Evolutionary conservation across 2,888 invertebrate genomes (phyloP).

Genomic region (Mesoligia furuncula): DNA sequence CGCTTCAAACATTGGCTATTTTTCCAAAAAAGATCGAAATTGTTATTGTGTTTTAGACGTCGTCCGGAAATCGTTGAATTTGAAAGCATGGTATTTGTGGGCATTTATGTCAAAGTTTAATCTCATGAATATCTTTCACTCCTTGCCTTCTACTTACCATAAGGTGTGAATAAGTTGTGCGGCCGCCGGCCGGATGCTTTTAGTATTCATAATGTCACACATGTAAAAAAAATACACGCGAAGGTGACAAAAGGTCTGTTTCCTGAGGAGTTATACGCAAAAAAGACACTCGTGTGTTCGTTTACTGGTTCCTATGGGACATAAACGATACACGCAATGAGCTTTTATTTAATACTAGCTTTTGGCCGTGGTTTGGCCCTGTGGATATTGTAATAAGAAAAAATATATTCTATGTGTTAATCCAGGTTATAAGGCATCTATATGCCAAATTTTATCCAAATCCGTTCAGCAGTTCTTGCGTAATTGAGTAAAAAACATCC

Average conservation of each 20-base stretch:
- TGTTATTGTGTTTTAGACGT: not conserved
- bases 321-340: conserved; percentile 21
- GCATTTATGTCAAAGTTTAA: conserved; percentile 11
- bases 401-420: not conserved
- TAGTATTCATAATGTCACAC: conserved; percentile 62
- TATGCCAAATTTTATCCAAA: not conserved
- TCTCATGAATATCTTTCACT: conserved; percentile 14
- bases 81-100: not conserved
- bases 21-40: not conserved
- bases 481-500: not conserved
- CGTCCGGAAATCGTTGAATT: not conserved
- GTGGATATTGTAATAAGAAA: not conserved
- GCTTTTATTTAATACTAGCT: not conserved
- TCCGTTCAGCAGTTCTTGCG: not conserved
- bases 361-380: not conserved
- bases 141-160: conserved; percentile 11
- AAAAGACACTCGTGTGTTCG: conserved; percentile 30
- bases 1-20: not conserved
- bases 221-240: conserved; percentile 48
- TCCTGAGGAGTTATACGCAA: conserved; percentile 51
- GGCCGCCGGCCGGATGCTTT: conserved; percentile 59
- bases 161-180: conserved; percentile 50
- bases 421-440: not conserved
- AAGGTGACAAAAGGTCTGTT: conserved; percentile 48
- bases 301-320: conserved; percentile 38